Evolutionary conservation across 2,888 invertebrate genomes (phyloP).

Genomic region (Calephelis perditalis): DNA sequence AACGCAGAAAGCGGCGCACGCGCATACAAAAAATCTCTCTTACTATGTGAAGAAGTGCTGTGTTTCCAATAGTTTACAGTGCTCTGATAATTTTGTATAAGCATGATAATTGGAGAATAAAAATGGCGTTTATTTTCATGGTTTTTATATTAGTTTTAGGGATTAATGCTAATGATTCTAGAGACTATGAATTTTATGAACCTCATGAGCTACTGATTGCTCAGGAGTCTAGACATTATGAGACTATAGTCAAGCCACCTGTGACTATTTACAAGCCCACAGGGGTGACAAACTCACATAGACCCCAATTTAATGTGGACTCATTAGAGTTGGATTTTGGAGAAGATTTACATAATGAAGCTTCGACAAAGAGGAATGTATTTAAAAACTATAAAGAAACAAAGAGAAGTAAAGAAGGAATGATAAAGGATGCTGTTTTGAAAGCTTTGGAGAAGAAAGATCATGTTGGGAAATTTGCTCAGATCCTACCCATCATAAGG

Average conservation of each 20-base stretch:
- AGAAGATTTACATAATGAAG: slow-evolving; percentile 45
- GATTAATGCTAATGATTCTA: slow-evolving; percentile 45
- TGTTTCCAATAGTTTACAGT: slow-evolving; percentile 8
- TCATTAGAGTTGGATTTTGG: slow-evolving; percentile 48
- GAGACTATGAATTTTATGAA: slow-evolving; percentile 53
- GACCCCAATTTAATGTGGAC: slow-evolving; percentile 67
- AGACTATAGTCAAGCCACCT: slow-evolving; percentile 56
- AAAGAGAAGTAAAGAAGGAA: slow-evolving; percentile 58
- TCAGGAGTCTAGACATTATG: slow-evolving; percentile 62
- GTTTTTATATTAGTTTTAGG: slow-evolving; percentile 37
- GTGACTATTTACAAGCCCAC: slow-evolving; percentile 49
- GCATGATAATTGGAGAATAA: slow-evolving; percentile 12
- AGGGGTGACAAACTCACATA: slow-evolving; percentile 65
- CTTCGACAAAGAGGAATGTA: slow-evolving; percentile 42
- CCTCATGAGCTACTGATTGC: slow-evolving; percentile 66
- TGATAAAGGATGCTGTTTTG: slow-evolving; percentile 72
- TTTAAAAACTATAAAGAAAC: slow-evolving; percentile 50
- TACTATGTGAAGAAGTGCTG: slow-evolving; percentile 16
- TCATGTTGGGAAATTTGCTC: slow-evolving; percentile 78
- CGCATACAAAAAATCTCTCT: slow-evolving; percentile 35
- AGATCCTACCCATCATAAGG: slow-evolving; percentile 81
- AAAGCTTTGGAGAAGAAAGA: slow-evolving; percentile 78
- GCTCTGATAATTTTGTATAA: slow-evolving; percentile 19
- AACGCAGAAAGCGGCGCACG: slow-evolving; percentile 52
- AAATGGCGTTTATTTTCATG: slow-evolving; percentile 32